These are phyloP conservation scores for Hoplias malabaricus DNA, from an alignment of 2,113 vertebrate genomes.

Conservation along the genomic window DNA sequence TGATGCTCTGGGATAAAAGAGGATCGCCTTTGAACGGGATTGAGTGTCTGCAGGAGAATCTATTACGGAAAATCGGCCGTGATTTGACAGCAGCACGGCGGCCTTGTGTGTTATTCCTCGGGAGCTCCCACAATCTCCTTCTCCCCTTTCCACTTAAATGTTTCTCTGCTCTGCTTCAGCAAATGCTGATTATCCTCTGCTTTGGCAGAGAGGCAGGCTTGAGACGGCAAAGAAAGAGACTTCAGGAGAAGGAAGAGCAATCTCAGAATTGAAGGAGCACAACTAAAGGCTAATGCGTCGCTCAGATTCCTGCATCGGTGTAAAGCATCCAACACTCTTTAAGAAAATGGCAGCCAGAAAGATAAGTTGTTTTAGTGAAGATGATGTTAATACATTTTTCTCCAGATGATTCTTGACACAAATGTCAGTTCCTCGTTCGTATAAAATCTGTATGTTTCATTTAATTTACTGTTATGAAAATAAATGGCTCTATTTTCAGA, in stretches of 20 bases:
- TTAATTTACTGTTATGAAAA: too few relatives aligned
- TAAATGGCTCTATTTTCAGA: too few relatives aligned
- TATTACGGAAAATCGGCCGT: constrained; percentile 97
- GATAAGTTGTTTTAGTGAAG: not conserved
- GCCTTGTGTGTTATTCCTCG: constrained; percentile 92
- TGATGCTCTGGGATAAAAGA: constrained; percentile 99
- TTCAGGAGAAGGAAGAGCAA: constrained; percentile 3
- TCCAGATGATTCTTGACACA: too few relatives aligned
- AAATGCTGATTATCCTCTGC: constrained; percentile 93
- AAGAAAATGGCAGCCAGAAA: constrained; percentile 12
- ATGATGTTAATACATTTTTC: not conserved
- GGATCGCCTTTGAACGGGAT: constrained; percentile 99
- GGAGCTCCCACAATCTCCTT: constrained; percentile 86
- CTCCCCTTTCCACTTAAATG: constrained; percentile 90
- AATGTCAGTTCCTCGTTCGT: too few relatives aligned
- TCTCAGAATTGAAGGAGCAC: not conserved
- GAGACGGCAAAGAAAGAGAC: constrained; percentile 23
- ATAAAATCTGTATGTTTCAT: too few relatives aligned
- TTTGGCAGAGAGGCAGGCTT: constrained; percentile 60
- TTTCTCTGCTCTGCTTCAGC: constrained; percentile 95
- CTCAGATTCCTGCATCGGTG: not conserved
- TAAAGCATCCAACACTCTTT: not conserved
- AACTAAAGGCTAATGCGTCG: constrained; percentile 9
- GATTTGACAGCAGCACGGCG: constrained; percentile 90
- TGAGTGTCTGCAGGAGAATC: constrained; percentile 99